Base-by-base conservation (phyloP, 2,113 vertebrate genomes). In the Tricholaema leucomelas region DNA sequence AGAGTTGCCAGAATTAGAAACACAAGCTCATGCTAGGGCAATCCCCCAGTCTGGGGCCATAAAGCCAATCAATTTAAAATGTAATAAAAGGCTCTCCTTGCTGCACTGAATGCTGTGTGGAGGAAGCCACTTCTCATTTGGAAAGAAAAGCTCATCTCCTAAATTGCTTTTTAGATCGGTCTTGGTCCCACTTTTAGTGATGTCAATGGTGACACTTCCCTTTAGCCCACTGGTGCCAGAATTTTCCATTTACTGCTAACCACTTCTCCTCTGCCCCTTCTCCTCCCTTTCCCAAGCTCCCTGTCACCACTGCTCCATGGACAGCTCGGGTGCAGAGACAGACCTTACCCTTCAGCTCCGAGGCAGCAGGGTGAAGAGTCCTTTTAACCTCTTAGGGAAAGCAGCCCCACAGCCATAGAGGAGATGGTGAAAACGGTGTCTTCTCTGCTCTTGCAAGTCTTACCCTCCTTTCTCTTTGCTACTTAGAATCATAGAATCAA, bases 1-100 rank as follows among this genome's bases (percentile, higher is more conserved):
- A 94, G 75, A 90, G 87, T 69, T 65, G 75, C 96, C 92, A 72
- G 89, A 96, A 93, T 96, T 96, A 96, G 96, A 92, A 96, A 91
- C 85, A 75, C 10, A 56, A 95, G 78, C 87, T 91, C 88, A 82
- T 21, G 78, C 84, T 65, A 85, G 87, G 88, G 93, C 94, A 92
- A 64, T 95, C 94, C 89, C 79, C 89, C 69, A 42, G 89, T 10
- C 74, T 82, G 24, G 35, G 81, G 64, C 89, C 79, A 72, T 80
- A 69, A 85, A 87, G 76, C 94, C 67, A 95, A 93, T 96, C 91
- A 85, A 75, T 89, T 93, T 75, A 64, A 91, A 93, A 71, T 85
- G 76, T 74, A 87, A 91, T 87, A 89, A 92, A 83, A 92, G 72
- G 74, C 89, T 35, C 72, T 87, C 46, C 46, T 74, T 58, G 15